Evolutionary conservation across 2,888 invertebrate species (phyloP), one percentile per base, ranked within the genome.

Genomic region (Heliconius sara): DNA sequence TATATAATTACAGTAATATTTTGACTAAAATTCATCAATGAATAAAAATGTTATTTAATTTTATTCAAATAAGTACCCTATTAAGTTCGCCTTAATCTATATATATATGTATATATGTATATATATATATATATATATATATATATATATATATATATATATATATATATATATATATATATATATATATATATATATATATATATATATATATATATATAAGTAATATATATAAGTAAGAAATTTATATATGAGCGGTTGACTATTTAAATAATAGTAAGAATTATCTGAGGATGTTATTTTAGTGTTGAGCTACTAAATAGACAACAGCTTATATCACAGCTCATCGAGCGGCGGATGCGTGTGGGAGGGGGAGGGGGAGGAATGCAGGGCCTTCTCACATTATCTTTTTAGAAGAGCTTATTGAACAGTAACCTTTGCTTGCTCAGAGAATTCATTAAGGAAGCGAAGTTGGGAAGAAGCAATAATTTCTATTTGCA

Each of bases 151-250:
- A 30, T 30, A 73, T 39, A 60, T 27, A 27, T 27, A 27, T 27
- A 39, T 68, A 68, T n/a, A 60, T n/a, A 72, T 27, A 43, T 9
- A 47, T 71, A 71, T 52, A 22, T 43, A 52, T 16, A 16, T 67
- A 67, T 68, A 39, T 68, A 68, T n/a, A 60, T n/a, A 72, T 52
- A 43, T n/a, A n/a, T n/a, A n/a, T 68, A 68, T n/a, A 60, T n/a
- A 72, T 27, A 43, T 9, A 47, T 71, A 71, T 52, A 22, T 43
- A 52, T 16, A 16, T 67, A 67, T 68, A 39, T 68, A 68, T n/a
- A 60, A n/a, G n/a, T n/a, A n/a, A n/a, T n/a, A 72, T 52, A 43
- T 73, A n/a, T 73, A 60, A 16, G 7, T 34, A 60, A 73, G 73
- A 60, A 60, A 34, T 43, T 43, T 70, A 47, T 43, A 60, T 34